Evolutionary conservation across 2,888 invertebrate species (phyloP).

Genomic region (Drosophila dives): DNA sequence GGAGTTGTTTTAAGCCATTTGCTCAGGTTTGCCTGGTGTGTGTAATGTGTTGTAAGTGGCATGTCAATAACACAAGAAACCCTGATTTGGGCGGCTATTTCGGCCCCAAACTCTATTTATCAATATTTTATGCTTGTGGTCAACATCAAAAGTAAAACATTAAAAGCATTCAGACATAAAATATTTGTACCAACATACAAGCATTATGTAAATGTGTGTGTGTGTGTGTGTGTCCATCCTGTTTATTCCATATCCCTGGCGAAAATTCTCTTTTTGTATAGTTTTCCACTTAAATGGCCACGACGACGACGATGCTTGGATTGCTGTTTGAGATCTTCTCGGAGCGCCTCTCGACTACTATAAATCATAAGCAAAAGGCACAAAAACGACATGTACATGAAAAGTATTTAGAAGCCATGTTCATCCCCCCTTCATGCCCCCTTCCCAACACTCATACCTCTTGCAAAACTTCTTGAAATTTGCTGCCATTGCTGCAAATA

Average conservation of each 20-base stretch:
- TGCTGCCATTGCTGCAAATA: conserved; percentile 66
- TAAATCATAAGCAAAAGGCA: conserved; percentile 75
- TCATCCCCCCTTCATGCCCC: conserved; percentile 8
- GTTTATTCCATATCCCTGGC: neutral
- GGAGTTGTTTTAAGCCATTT: conserved; percentile 21
- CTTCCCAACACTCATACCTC: conserved; percentile 13
- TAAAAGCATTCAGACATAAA: conserved; percentile 74
- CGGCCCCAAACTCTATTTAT: conserved; percentile 19
- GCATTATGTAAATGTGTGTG: conserved; percentile 35
- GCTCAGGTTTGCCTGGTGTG: neutral
- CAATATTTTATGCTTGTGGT: conserved; percentile 66
- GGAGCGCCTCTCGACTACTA: conserved; percentile 33
- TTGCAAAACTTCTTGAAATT: conserved; percentile 73
- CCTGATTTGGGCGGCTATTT: neutral
- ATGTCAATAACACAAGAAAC: conserved; percentile 51
- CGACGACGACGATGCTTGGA: conserved; percentile 18
- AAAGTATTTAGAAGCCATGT: conserved; percentile 67
- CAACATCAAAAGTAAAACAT: conserved; percentile 72
- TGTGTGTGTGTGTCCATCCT: conserved; percentile 10
- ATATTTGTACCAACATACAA: conserved; percentile 51
- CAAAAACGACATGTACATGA: conserved; percentile 69
- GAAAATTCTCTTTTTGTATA: conserved; percentile 18
- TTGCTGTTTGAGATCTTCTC: conserved; percentile 44
- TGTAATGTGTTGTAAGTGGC: conserved; percentile 47
- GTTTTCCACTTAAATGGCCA: conserved; percentile 57